Percentiles rank a stretch among this genome's conserved stretches.
Evolutionary conservation across 2,113 vertebrate genomes (phyloP).

Genomic region (Pelecanoides urinatrix): DNA sequence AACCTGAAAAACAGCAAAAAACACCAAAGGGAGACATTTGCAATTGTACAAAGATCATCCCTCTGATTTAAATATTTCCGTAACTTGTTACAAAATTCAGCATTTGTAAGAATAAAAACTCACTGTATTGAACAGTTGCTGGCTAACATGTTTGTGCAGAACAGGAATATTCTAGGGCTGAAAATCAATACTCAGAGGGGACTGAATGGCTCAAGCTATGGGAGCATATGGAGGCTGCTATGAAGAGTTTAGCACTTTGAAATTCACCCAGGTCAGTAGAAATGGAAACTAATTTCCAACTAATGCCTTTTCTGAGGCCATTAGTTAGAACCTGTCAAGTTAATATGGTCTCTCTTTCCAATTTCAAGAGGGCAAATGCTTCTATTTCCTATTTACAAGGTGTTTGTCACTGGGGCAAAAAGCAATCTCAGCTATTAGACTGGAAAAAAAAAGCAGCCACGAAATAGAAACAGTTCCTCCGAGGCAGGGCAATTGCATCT

Average conservation of each 20-base stretch:
- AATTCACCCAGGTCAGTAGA: not conserved
- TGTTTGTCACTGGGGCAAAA: not conserved
- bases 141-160: not conserved
- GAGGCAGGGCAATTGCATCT: not conserved
- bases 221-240: not conserved
- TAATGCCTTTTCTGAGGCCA: not conserved
- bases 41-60: not conserved
- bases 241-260: not conserved
- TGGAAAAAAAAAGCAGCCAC: not conserved
- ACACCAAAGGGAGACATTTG: not conserved
- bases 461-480: not conserved
- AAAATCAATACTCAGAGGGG: not conserved
- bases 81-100: not conserved
- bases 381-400: not conserved
- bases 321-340: not conserved
- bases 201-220: not conserved
- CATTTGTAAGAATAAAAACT: not conserved
- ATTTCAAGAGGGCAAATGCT: not conserved
- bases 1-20: not conserved
- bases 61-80: not conserved
- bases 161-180: not conserved
- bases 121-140: not conserved
- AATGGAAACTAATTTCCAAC: constrained; percentile 10
- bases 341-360: not conserved
- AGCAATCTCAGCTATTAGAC: not conserved